Evolutionary conservation across 2,888 invertebrate genomes (phyloP), one percentile per base, ranked within the genome.

Genomic region (Clunio marinus): DNA sequence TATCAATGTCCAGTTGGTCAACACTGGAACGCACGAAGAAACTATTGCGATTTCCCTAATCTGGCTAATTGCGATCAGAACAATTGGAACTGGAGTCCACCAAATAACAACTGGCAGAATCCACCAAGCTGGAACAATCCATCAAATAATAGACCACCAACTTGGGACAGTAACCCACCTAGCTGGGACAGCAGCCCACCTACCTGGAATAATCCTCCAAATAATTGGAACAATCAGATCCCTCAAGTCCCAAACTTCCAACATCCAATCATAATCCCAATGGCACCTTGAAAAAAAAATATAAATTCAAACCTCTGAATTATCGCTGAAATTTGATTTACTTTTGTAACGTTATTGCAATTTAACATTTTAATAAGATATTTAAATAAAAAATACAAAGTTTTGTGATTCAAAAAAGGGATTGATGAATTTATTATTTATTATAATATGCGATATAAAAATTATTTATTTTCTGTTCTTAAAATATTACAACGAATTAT

Each of bases 11-110:
- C 55, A 13, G 7, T 20, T 5, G 66, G 66, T 24, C 66, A 55
- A 8, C 66, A 66, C 5, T 66, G 66, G 66, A 51, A 66, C 55
- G 20, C n/a, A 51, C 4, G 10, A 2, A 51, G 66, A 55, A 35
- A 51, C 4, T 24, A 15, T 15, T 66, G 66, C 20, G 66, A 66
- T n/a, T 55, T 35, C 15, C 66, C 66, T n/a, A 20, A 5, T 10
- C 20, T 5, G 1, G 66, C 66, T 24, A 27, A 27, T 1, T 66
- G 66, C 24, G 46, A 17, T 17, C 17, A 17, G 4, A 45, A 20
- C 15, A 22, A 27, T 28, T 13, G 10, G 10, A 22, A 27, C 1
- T 58, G 22, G 15, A 3, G 2, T 13, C 17, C 17, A 28, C 10
- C 7, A 1, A 5, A 15, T 1, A 59, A 35, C 32, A 13, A 27